phyloP scores from a whole-genome alignment of 2,888 invertebrate genomes.

The Tridacna crocea region DNA sequence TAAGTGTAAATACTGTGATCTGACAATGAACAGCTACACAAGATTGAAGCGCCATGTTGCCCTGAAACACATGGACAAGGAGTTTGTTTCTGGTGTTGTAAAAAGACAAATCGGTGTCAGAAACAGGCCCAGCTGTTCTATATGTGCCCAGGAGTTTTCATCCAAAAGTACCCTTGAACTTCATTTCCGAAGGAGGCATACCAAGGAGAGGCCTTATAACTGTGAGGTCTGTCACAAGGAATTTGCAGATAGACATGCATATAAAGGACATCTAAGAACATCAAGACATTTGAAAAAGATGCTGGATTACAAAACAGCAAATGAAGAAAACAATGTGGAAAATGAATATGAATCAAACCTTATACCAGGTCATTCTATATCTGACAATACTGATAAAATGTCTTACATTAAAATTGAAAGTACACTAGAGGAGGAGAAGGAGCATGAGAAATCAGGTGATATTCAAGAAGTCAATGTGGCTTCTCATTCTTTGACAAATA shows the following conservation, averaged over 20 bases:
- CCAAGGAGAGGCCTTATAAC: slow-evolving; percentile 35
- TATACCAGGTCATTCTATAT: neutral
- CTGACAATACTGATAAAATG: neutral
- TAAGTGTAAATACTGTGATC: slow-evolving; percentile 77
- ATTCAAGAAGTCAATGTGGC: neutral
- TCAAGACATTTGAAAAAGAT: slow-evolving; percentile 29
- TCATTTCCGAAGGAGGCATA: slow-evolving; percentile 34
- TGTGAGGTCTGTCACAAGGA: slow-evolving; percentile 40
- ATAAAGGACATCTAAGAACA: slow-evolving; percentile 18
- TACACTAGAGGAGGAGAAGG: neutral
- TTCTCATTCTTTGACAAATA: neutral
- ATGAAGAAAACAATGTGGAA: slow-evolving; percentile 11
- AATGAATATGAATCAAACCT: neutral
- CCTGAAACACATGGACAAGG: slow-evolving; percentile 67
- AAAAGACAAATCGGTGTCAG: slow-evolving; percentile 56
- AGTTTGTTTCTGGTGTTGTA: slow-evolving; percentile 53
- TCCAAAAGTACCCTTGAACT: slow-evolving; percentile 60
- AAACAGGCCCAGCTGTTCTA: slow-evolving; percentile 63
- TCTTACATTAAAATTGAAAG: neutral
- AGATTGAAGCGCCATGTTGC: slow-evolving; percentile 75
- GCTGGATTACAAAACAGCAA: neutral
- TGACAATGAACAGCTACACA: slow-evolving; percentile 71
- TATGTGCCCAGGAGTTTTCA: slow-evolving; percentile 61
- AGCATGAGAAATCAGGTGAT: too few relatives aligned
- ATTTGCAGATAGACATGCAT: slow-evolving; percentile 39